phyloP scores from a whole-genome alignment of 2,797 vertebrate genomes.

The Enteromius thamalakanensis region DNA sequence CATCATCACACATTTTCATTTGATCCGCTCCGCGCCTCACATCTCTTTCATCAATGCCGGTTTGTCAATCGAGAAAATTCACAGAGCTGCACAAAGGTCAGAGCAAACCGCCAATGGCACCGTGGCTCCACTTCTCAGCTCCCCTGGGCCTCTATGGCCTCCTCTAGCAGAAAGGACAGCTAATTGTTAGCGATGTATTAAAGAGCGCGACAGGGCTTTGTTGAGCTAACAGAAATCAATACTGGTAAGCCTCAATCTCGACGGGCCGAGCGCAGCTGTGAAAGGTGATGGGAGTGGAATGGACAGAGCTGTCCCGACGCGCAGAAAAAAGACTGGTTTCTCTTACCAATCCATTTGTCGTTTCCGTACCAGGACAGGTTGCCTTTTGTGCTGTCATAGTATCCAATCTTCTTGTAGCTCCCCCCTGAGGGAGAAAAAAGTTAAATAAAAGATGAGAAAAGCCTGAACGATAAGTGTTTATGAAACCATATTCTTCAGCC shows the following conservation, averaged over 20 bases:
- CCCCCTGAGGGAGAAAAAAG: conserved; percentile 76
- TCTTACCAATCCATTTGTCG: conserved; percentile 93
- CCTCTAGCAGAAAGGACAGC: conserved; percentile 32
- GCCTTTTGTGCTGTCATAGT: conserved; percentile 96
- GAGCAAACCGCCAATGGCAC: neutral
- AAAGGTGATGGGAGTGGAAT: conserved; percentile 41
- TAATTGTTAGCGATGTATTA: conserved; percentile 52
- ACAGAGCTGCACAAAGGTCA: conserved; percentile 30
- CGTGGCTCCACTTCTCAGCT: conserved; percentile 24
- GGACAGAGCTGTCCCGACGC: conserved; percentile 46
- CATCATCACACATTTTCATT: conserved; percentile 39
- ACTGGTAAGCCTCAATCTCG: conserved; percentile 51
- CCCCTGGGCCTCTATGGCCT: conserved; percentile 24
- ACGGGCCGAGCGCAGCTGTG: conserved; percentile 16
- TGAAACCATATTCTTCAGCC: neutral
- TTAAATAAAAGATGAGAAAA: conserved; percentile 17
- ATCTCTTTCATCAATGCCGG: conserved; percentile 27
- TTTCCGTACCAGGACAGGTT: conserved; percentile 93
- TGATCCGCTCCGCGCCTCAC: neutral
- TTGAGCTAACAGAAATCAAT: conserved; percentile 53
- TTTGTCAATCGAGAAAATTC: conserved; percentile 29
- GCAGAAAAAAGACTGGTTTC: conserved; percentile 36
- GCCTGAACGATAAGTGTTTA: neutral
- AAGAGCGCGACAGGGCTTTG: conserved; percentile 43
- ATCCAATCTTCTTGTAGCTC: conserved; percentile 95